Percentiles rank a stretch among this genome's conserved stretches.
Conservation (phyloP, 2,797 vertebrate species). For the Hippoglossus hippoglossus region DNA sequence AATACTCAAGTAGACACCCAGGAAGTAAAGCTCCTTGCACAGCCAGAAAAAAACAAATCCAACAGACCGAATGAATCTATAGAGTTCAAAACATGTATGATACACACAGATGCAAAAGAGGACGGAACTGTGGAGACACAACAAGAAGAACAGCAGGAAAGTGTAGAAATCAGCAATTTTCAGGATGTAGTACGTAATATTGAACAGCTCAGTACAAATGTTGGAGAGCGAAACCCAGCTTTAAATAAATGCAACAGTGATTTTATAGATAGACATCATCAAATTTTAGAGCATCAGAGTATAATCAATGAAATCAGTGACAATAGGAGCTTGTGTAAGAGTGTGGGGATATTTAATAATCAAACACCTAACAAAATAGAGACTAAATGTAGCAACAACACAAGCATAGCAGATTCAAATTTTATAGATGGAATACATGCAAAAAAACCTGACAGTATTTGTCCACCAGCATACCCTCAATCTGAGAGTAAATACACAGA, state of each 20-base stretch:
- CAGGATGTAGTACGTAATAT: constrained; percentile 12
- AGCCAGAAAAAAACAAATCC: constrained; percentile 9
- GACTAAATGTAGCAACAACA: not conserved
- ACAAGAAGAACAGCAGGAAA: constrained; percentile 1
- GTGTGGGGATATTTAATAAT: constrained; percentile 9
- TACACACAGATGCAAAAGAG: constrained; percentile 12
- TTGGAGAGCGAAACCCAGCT: constrained; percentile 1
- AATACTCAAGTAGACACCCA: constrained; percentile 23
- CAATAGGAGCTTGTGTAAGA: not conserved
- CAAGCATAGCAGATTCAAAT: not conserved
- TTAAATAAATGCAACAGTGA: constrained; percentile 14
- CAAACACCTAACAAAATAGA: constrained; percentile 3
- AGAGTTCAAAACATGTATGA: constrained; percentile 21
- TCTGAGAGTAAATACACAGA: constrained; percentile 16
- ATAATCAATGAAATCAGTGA: constrained; percentile 7
- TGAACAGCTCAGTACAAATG: constrained; percentile 13
- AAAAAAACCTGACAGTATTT: constrained; percentile 5
- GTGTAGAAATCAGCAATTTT: constrained; percentile 6
- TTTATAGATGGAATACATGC: constrained; percentile 13
- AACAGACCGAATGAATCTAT: constrained; percentile 6
- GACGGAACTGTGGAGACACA: constrained; percentile 9
- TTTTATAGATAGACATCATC: constrained; percentile 6
- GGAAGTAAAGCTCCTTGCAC: constrained; percentile 20
- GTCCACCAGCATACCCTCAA: constrained; percentile 1
- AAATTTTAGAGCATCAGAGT: constrained; percentile 2